Percentiles rank a stretch among this genome's conserved stretches.
phyloP scores from a whole-genome alignment of 2,113 vertebrate species.

The Panthera leo region DNA sequence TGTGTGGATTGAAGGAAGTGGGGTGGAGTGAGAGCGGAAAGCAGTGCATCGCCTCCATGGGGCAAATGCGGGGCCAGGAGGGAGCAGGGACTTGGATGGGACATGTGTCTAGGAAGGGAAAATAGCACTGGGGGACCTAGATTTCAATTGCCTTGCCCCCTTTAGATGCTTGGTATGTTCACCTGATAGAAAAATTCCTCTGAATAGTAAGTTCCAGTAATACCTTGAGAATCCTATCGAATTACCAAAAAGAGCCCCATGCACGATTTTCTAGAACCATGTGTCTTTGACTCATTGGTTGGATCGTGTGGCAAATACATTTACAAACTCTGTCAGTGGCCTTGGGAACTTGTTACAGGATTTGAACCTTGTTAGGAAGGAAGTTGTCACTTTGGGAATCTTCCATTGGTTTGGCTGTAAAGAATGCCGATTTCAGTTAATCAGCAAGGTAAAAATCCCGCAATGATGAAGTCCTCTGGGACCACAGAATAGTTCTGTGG shows the following conservation, averaged over 20 bases:
- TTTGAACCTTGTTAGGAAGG: conserved; percentile 21
- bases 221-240: neutral
- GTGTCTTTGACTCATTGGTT: neutral
- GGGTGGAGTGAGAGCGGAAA: neutral
- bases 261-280: neutral
- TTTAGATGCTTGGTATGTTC: neutral
- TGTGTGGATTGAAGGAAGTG: neutral
- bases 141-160: neutral
- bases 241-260: neutral
- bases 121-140: neutral
- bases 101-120: neutral
- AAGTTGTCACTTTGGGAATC: conserved; percentile 36
- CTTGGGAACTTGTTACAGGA: neutral
- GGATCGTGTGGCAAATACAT: neutral
- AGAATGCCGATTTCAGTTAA: conserved; percentile 46
- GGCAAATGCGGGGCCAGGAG: neutral
- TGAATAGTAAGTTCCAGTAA: neutral
- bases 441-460: conserved; percentile 44
- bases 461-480: neutral
- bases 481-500: neutral
- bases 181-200: neutral
- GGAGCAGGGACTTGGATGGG: neutral
- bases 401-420: neutral
- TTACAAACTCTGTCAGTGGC: neutral
- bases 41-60: neutral